Base-by-base conservation (phyloP, 1,140 invertebrate genomes). In the Papilio xuthus region DNA sequence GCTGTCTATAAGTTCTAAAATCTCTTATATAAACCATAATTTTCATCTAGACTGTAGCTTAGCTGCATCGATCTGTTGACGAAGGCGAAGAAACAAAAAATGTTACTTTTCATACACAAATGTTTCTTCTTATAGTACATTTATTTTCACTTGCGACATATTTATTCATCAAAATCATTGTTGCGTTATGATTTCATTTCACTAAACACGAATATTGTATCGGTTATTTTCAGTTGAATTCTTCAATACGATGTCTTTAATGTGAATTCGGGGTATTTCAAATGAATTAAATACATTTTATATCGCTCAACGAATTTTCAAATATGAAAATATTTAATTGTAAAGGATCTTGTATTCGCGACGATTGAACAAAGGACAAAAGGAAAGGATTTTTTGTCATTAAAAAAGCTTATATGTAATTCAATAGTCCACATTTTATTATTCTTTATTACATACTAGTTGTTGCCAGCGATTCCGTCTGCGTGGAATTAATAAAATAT, bases 141-240 rank as follows among this genome's bases (percentile, higher is more conserved):
- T 67, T 26, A 67, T 67, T 67, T 1, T 50, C 13, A 50, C 47
- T 28, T 26, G 23, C 9, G 9, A 26, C 8, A 23, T 60, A 12
- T 26, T 60, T 56, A 20, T 56, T 60, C 23, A 28, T 67, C 13
- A 32, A 28, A 67, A 67, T 67, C 60, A 67, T 67, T 67, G 60
- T 67, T 13, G 26, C 26, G 60, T 67, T 32, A 67, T 67, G 60
- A 67, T 67, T 67, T 32, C 60, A 67, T 67, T 67, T 67, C 23
- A 67, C 12, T 67, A 32, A 67, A 32, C 60, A 67, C 13, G 26
- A 67, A 28, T 28, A 67, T 67, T 32, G 13, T 67, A 67, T 67
- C 60, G 60, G 23, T 67, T n/a, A 32, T 67, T 28, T 67, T 15
- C 60, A 67, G 12, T 15, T 67, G 26, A 67, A 67, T 67, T 28